Base-by-base conservation (phyloP, 2,113 vertebrate genomes). In the Rhinolophus sinicus region DNA sequence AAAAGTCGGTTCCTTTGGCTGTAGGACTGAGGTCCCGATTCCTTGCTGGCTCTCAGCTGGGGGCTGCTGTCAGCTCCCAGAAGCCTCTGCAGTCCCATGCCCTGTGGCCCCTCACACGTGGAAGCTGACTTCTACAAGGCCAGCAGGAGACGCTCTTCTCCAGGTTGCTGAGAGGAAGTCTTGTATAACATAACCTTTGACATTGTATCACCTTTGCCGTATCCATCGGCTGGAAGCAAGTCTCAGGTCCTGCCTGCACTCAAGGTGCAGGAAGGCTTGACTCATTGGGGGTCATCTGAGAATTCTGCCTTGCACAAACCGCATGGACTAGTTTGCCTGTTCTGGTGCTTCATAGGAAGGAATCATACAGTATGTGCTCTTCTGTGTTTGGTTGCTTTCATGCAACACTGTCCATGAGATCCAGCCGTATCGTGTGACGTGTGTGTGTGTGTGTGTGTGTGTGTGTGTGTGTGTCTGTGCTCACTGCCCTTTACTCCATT, bases 401-500 rank as follows among this genome's bases (percentile, higher is more conserved):
- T 19, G 5, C 8, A 9, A 4, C 26, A 6, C 22, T 0, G 18
- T 65, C n/a, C 10, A 24, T 38, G 47, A 40, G 62, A 52, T 22
- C 4, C n/a, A 1, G 3, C 18, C 30, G 8, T 24, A n/a, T 22
- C 5, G 2, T 6, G 62, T 50, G 47, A 50, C 12, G 11, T 13
- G 47, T 26, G 47, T 1, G 60, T 30, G 38, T 2, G 1, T 3
- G 21, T 33, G 60, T 30, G 38, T 2, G 1, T 3, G 21, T 22
- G 2, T 44, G 40, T 44, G 40, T 44, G 40, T 44, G 40, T 44
- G 40, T 15, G 73, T 9, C 12, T 64, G 11, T 33, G 58, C 16
- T 30, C 11, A 0, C 4, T 2, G 26, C 33, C 75, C 12, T 22
- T 28, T 1, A 10, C 16, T 3, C 33, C 54, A 0, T 4, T 0